Conservation (phyloP, 2,888 invertebrate species). For the Didymodactylos carnosus region DNA sequence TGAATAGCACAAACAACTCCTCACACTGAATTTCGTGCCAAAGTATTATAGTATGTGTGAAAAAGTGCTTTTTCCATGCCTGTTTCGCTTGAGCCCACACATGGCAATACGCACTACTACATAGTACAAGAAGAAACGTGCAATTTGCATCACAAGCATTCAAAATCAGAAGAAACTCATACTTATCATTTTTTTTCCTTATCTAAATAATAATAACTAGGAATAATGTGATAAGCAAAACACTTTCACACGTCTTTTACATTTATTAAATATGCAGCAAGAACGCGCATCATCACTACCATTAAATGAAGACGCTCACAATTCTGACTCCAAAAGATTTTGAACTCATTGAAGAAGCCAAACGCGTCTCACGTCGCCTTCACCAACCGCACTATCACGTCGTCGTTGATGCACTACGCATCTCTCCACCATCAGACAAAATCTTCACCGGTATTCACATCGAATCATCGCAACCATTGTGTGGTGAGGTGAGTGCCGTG, state of each 20-base stretch:
- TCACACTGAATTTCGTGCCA: too few species aligned
- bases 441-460: not conserved
- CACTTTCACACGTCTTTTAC: not conserved
- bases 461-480: not conserved
- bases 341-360: not conserved
- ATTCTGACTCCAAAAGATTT: not conserved
- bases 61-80: too few species aligned
- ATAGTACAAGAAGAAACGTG: too few species aligned
- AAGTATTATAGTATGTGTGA: too few species aligned
- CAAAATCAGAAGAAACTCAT: not conserved
- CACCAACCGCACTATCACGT: not conserved
- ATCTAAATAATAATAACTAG: not conserved
- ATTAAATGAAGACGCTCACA: not conserved
- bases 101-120: too few species aligned
- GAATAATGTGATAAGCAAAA: not conserved
- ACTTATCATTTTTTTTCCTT: not conserved
- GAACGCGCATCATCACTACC: not conserved
- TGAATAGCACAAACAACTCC: too few species aligned
- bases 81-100: too few species aligned
- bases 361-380: not conserved
- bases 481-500: not conserved
- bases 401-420: not conserved
- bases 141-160: not conserved
- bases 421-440: not conserved
- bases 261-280: not conserved